Percentiles rank a stretch among this genome's conserved stretches.
phyloP scores from a whole-genome alignment of 1,140 invertebrate genomes.

The Neodiprion virginianus region DNA sequence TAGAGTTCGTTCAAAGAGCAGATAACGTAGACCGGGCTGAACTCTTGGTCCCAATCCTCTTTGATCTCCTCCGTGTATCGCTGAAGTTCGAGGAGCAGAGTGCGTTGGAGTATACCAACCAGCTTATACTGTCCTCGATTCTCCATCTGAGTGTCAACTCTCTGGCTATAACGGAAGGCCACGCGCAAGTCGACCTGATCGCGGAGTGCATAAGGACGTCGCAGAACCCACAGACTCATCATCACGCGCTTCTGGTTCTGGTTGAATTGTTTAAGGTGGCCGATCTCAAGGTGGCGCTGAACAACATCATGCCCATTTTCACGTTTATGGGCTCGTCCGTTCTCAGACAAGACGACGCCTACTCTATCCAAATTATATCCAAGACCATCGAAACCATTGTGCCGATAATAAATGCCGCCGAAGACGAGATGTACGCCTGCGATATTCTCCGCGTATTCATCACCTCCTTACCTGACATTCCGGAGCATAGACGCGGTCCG shows the following conservation, averaged over 20 bases:
- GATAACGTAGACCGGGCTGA: conserved; percentile 71
- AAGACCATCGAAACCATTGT: conserved; percentile 91
- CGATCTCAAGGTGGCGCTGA: conserved; percentile 82
- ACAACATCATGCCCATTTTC: conserved; percentile 94
- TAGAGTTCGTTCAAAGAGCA: conserved; percentile 89
- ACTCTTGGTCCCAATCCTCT: conserved; percentile 75
- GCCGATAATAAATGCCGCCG: conserved; percentile 75
- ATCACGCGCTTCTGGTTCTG: conserved; percentile 85
- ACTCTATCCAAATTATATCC: conserved; percentile 91
- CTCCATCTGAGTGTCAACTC: conserved; percentile 67
- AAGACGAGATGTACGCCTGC: conserved; percentile 60
- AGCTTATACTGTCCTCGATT: conserved; percentile 81
- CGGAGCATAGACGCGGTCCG: conserved; percentile 82
- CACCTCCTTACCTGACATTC: conserved; percentile 87
- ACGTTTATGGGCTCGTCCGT: conserved; percentile 94
- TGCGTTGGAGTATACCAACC: conserved; percentile 89
- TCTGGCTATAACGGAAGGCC: conserved; percentile 63
- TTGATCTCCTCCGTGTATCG: conserved; percentile 82
- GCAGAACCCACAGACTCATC: conserved; percentile 92
- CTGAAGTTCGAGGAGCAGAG: conserved; percentile 82
- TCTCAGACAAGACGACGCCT: conserved; percentile 89
- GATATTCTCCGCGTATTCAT: conserved; percentile 88
- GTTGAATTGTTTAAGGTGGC: conserved; percentile 61
- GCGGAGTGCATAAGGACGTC: conserved; percentile 89
- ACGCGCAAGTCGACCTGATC: conserved; percentile 82